phyloP scores from a whole-genome alignment of 2,797 vertebrate species.

The Graptemys geographica region DNA sequence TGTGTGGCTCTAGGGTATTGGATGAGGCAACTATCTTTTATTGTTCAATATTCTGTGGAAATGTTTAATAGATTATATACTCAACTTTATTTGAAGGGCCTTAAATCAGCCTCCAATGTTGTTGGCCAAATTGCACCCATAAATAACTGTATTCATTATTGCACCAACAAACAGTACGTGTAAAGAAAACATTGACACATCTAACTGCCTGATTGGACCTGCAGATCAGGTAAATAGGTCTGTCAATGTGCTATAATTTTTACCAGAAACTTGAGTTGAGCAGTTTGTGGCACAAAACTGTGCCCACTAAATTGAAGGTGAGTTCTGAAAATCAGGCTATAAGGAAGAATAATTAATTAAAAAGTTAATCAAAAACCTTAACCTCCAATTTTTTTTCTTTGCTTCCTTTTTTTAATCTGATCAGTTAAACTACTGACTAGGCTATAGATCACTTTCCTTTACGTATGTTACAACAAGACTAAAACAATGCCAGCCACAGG shows the following conservation, averaged over 20 bases:
- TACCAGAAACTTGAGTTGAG: neutral
- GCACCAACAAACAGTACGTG: too few relatives aligned
- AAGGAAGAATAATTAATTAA: slow-evolving; percentile 14
- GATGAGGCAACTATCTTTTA: neutral
- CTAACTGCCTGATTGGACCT: too few relatives aligned
- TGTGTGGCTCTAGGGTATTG: too few relatives aligned
- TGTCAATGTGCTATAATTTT: too few relatives aligned
- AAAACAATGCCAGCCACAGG: slow-evolving; percentile 10
- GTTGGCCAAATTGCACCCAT: too few relatives aligned
- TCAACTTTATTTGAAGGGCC: too few relatives aligned
- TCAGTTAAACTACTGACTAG: slow-evolving; percentile 24
- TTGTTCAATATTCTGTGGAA: neutral
- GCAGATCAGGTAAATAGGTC: too few relatives aligned
- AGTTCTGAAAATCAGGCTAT: neutral
- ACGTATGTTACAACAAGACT: slow-evolving; percentile 25
- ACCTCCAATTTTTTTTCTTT: neutral
- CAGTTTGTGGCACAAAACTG: neutral
- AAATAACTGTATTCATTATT: too few relatives aligned
- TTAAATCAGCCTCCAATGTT: too few relatives aligned
- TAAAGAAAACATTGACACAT: neutral
- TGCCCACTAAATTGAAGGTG: neutral
- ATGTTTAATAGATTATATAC: neutral
- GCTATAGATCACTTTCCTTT: slow-evolving; percentile 28
- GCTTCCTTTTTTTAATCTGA: slow-evolving; percentile 28
- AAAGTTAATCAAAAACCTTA: slow-evolving; percentile 3